Percentiles rank a stretch among this genome's conserved stretches.
Conservation (phyloP, 2,797 vertebrate species). For the Oreochromis grahami region DNA sequence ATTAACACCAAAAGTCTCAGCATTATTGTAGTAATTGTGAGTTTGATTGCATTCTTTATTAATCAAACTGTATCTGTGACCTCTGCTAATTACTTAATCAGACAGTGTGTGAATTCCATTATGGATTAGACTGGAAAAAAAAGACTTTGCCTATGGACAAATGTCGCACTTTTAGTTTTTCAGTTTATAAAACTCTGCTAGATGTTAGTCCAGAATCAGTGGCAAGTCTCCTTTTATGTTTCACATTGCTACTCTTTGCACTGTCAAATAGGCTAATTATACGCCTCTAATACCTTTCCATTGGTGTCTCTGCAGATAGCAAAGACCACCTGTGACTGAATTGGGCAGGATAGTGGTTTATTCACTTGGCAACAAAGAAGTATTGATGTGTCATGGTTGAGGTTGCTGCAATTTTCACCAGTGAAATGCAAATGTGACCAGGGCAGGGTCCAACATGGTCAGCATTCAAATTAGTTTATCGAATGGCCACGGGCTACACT, state of each 20-base stretch:
- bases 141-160: not conserved
- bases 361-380: conserved; percentile 52
- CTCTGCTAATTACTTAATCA: conserved; percentile 38
- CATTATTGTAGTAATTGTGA: conserved; percentile 33
- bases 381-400: conserved; percentile 53
- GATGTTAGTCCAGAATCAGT: not conserved
- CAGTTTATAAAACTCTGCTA: not conserved
- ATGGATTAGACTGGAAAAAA: not conserved
- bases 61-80: conserved; percentile 35
- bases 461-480: conserved; percentile 55
- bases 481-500: conserved; percentile 6
- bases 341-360: conserved; percentile 7
- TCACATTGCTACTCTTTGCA: not conserved
- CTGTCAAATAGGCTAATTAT: conserved; percentile 37
- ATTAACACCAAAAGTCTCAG: conserved; percentile 45
- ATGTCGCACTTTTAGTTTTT: not conserved
- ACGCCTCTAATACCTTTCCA: conserved; percentile 24
- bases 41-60: conserved; percentile 50
- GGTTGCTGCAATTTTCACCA: conserved; percentile 37
- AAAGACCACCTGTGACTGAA: conserved; percentile 42
- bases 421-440: conserved; percentile 66
- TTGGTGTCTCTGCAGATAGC: conserved; percentile 3
- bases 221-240: not conserved
- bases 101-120: not conserved
- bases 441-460: conserved; percentile 21